Evolutionary conservation across 2,888 invertebrate species (phyloP).

Genomic region (Chloroclysta siterata): DNA sequence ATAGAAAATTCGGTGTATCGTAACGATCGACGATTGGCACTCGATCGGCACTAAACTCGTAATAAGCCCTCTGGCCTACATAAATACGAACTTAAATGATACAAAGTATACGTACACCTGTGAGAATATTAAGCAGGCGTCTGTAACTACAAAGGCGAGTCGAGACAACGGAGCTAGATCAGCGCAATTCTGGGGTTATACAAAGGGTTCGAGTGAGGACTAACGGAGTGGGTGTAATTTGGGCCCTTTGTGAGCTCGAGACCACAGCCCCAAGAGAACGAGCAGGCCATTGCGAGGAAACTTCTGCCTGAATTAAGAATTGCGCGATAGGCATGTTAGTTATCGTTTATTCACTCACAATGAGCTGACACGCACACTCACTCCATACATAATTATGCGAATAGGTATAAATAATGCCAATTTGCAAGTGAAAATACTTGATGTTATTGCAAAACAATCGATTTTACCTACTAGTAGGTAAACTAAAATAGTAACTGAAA

Average conservation of each 20-base stretch:
- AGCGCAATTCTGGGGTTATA: constrained; percentile 53
- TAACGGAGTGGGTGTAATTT: constrained; percentile 63
- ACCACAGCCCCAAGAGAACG: constrained; percentile 24
- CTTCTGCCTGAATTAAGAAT: constrained; percentile 6
- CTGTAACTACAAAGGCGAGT: constrained; percentile 46
- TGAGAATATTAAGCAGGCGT: constrained; percentile 35
- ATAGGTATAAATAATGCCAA: neutral
- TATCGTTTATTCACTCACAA: constrained; percentile 6
- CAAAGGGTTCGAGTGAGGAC: constrained; percentile 55
- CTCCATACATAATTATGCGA: neutral
- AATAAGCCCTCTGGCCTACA: too few relatives aligned
- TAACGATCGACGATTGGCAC: too few relatives aligned
- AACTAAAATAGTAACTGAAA: too few relatives aligned
- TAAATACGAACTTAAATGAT: constrained; percentile 5
- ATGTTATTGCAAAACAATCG: neutral
- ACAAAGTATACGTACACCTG: constrained; percentile 22
- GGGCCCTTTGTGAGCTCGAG: constrained; percentile 61
- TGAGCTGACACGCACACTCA: neutral
- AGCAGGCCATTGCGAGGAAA: constrained; percentile 17
- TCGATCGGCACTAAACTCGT: too few relatives aligned
- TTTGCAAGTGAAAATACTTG: neutral
- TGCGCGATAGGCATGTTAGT: neutral
- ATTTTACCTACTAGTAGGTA: neutral
- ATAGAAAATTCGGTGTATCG: too few relatives aligned
- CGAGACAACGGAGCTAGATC: constrained; percentile 57